Evolutionary conservation across 2,113 vertebrate genomes (phyloP).

Genomic region (Girardinichthys multiradiatus): DNA sequence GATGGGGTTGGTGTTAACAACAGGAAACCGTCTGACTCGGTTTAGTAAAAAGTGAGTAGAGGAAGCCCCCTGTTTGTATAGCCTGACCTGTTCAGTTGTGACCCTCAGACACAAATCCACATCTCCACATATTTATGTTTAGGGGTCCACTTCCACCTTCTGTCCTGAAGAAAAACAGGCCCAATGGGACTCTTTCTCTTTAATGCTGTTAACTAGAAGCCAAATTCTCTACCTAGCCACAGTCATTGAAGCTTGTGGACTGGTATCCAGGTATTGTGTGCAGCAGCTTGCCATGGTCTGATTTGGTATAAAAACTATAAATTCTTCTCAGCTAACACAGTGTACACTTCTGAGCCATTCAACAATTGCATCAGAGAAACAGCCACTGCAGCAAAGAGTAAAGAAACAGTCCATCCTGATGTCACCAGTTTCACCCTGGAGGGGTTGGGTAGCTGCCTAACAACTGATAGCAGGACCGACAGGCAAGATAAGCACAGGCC

Average conservation of each 20-base stretch:
- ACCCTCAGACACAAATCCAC: conserved; percentile 30
- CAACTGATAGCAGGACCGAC: conserved; percentile 17
- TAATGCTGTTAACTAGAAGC: background rate
- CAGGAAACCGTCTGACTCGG: conserved; percentile 18
- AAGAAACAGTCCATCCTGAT: conserved; percentile 38
- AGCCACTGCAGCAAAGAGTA: conserved; percentile 20
- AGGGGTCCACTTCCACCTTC: conserved; percentile 48
- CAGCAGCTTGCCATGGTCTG: background rate
- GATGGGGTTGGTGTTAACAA: conserved; percentile 8
- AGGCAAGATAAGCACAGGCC: conserved; percentile 25
- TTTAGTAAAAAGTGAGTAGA: conserved; percentile 22
- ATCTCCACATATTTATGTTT: conserved; percentile 56
- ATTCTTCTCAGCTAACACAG: conserved; percentile 18
- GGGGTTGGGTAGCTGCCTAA: background rate
- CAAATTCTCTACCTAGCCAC: background rate
- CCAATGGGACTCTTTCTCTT: conserved; percentile 1
- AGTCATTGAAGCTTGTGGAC: background rate
- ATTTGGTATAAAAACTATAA: background rate
- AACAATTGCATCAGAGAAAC: conserved; percentile 42
- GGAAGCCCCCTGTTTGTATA: conserved; percentile 64
- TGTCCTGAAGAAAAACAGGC: conserved; percentile 13
- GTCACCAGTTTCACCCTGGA: conserved; percentile 22
- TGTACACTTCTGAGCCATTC: conserved; percentile 20
- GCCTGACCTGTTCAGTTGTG: conserved; percentile 41
- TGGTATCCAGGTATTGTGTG: background rate